These are phyloP conservation scores for Collichthys lucidus DNA, from an alignment of 2,113 vertebrate genomes.

Conservation along the genomic window DNA sequence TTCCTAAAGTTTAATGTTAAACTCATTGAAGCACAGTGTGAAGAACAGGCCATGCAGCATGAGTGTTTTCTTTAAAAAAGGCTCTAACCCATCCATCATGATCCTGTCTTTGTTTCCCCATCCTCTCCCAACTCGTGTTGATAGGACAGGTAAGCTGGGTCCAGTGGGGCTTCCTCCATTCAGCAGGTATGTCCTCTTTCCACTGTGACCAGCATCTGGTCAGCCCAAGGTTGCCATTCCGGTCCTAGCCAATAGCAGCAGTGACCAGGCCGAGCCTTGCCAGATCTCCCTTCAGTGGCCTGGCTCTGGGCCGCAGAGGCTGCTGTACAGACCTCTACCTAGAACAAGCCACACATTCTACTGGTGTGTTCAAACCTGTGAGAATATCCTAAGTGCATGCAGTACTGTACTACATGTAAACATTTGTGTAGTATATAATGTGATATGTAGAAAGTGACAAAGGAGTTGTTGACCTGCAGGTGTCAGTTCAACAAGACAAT, in stretches of 20 bases:
- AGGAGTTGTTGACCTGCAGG: neutral
- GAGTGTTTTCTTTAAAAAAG: neutral
- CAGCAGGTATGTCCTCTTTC: slow-evolving; percentile 63
- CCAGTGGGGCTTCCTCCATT: slow-evolving; percentile 43
- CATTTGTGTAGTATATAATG: neutral
- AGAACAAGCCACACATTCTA: neutral
- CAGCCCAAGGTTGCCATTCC: slow-evolving; percentile 56
- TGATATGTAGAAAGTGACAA: neutral
- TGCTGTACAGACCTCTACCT: slow-evolving; percentile 18
- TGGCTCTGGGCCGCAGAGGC: slow-evolving; percentile 51
- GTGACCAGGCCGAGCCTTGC: slow-evolving; percentile 28
- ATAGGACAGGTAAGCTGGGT: neutral
- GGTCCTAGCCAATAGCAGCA: slow-evolving; percentile 50
- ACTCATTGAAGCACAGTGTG: neutral
- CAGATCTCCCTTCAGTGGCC: slow-evolving; percentile 31
- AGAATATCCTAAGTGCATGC: neutral
- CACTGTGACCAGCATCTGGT: slow-evolving; percentile 73
- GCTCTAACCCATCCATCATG: neutral
- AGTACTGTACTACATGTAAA: neutral
- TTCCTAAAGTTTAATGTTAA: neutral
- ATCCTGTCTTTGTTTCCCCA: neutral
- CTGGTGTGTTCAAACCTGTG: neutral
- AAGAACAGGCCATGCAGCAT: neutral
- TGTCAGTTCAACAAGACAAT: neutral
- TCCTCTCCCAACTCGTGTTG: neutral